Base-by-base conservation (phyloP, 1,140 invertebrate species). In the Agrypnia vestita region DNA sequence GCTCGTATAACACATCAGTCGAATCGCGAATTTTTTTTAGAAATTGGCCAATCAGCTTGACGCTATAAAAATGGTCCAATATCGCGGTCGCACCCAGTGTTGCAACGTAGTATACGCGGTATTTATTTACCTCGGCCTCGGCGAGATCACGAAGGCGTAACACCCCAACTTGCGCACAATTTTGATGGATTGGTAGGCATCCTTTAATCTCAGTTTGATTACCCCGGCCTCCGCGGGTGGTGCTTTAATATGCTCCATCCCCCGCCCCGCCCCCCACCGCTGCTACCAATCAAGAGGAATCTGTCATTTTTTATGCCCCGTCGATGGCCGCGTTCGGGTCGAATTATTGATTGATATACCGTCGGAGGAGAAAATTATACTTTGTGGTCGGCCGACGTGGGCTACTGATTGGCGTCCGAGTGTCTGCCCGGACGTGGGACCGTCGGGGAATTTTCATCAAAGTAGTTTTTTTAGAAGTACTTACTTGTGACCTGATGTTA, bases 171-270 rank as follows among this genome's bases (percentile, higher is more conserved):
- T 73, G 49, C 47, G 49, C 53, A 73, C 49, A 80, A 80, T 80
- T 35, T 82, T 82, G 81, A 82, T 82, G 81, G 81, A 82, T 82
- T 82, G 81, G 81, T 82, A 79, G 81, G 78, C 81, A 82, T 82
- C 81, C 81, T 82, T 82, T 82, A 82, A 82, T 82, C 81, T 82
- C 81, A 82, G 78, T 82, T 82, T 82, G 81, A 82, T 82, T 82
- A 82, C 81, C 81, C 81, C 76, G 78, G 64, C 78, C 81, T 35
- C 81, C 53, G 67, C 78, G 75, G 81, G 81, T 73, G 81, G 81
- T 67, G 76, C 77, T 80, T 82, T 82, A 82, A 82, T 82, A 82
- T 82, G 56, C 78, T n/a, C 62, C n/a, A n/a, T n/a, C n/a, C n/a
- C n/a, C n/a, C n/a, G n/a, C 55, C 67, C 61, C 12, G 43, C 19